Evolutionary conservation across 2,888 invertebrate species (phyloP).

Genomic region (Xestobium rufovillosum): DNA sequence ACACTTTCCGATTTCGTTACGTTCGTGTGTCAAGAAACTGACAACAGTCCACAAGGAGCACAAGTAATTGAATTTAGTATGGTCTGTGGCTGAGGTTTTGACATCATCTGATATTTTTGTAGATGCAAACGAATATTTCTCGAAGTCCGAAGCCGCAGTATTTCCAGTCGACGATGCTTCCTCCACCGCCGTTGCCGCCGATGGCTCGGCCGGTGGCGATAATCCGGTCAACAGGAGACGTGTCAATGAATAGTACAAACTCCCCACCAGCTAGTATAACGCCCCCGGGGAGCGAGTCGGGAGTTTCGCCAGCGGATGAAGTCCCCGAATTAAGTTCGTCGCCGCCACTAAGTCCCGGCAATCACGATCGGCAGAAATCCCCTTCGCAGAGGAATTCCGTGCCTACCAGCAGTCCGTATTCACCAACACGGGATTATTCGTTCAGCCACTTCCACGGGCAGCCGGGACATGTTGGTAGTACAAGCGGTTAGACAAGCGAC

Average conservation of each 20-base stretch:
- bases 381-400: conserved; percentile 38
- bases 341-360: conserved; percentile 41
- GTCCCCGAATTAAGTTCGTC: conserved; percentile 40
- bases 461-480: conserved; percentile 66
- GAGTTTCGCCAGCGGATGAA: conserved; percentile 38
- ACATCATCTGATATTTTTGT: conserved; percentile 14
- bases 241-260: conserved; percentile 52
- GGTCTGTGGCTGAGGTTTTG: conserved; percentile 1
- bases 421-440: conserved; percentile 51
- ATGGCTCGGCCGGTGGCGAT: conserved; percentile 96
- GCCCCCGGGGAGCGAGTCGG: conserved; percentile 45
- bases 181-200: conserved; percentile 89
- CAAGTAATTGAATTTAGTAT: conserved; percentile 51
- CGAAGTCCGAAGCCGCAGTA: conserved; percentile 74
- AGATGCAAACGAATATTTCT: conserved; percentile 51
- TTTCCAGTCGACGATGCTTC: conserved; percentile 87
- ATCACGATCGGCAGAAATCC: conserved; percentile 39
- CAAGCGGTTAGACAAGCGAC: conserved; percentile 29
- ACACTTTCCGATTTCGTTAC: conserved; percentile 94
- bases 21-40: conserved; percentile 92
- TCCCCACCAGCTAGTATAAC: conserved; percentile 58
- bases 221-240: conserved; percentile 74
- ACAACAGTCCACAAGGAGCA: conserved; percentile 65
- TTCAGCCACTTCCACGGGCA: conserved; percentile 93
- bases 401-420: conserved; percentile 34